A percentile compares a stretch with the other conserved stretches of the same genome.
Conservation (phyloP, 2,113 vertebrate species). For the Oplegnathus fasciatus region DNA sequence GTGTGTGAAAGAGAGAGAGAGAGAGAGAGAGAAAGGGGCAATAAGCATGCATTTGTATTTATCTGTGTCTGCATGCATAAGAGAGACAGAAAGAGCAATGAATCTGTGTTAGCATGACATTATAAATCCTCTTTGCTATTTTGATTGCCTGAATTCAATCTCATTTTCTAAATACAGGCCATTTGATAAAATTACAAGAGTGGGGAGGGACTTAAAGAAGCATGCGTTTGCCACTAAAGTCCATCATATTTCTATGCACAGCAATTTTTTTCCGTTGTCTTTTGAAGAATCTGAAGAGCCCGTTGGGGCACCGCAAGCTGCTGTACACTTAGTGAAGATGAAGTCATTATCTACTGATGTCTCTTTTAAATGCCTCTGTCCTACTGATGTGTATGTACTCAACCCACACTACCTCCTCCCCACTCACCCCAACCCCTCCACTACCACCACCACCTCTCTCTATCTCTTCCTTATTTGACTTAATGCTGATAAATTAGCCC, state of each 20-base stretch:
- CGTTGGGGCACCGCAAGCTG: background rate
- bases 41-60: slow-evolving; percentile 21
- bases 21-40: background rate
- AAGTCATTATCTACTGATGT: slow-evolving; percentile 65
- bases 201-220: slow-evolving; percentile 8
- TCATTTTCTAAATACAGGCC: slow-evolving; percentile 34
- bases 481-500: slow-evolving; percentile 80
- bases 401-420: slow-evolving; percentile 27
- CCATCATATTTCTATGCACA: background rate
- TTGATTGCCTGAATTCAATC: slow-evolving; percentile 39
- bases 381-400: slow-evolving; percentile 38
- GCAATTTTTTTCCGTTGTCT: background rate
- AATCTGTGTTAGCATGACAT: slow-evolving; percentile 39
- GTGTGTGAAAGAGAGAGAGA: slow-evolving; percentile 8
- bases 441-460: slow-evolving; percentile 44
- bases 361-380: slow-evolving; percentile 64
- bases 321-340: slow-evolving; percentile 6
- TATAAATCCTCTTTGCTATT: slow-evolving; percentile 47
- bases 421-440: slow-evolving; percentile 17
- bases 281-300: slow-evolving; percentile 15
- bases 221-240: background rate
- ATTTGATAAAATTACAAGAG: slow-evolving; percentile 24
- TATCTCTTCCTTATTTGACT: slow-evolving; percentile 69
- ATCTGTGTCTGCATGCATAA: background rate
- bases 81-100: slow-evolving; percentile 17